Evolutionary conservation across 2,888 invertebrate species (phyloP).

Genomic region (Drosophila monieri): DNA sequence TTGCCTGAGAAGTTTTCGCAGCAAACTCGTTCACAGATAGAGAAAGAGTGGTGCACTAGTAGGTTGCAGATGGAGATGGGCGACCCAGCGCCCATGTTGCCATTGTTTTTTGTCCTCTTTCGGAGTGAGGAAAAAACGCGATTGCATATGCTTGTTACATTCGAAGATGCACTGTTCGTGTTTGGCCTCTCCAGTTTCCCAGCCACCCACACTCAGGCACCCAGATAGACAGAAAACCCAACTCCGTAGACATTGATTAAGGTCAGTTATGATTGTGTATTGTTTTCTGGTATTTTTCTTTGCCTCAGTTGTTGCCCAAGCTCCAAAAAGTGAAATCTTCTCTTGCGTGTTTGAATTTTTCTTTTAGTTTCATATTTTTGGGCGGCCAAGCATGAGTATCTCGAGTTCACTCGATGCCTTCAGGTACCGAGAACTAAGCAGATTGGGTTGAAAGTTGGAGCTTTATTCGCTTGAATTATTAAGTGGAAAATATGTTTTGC

Average conservation of each 20-base stretch:
- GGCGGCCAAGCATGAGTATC: constrained; percentile 47
- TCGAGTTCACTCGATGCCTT: constrained; percentile 10
- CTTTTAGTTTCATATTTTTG: constrained; percentile 21
- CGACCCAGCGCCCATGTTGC: not conserved
- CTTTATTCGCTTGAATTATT: constrained; percentile 41
- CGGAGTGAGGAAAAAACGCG: constrained; percentile 12
- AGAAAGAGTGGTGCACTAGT: constrained; percentile 1
- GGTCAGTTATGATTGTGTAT: constrained; percentile 67
- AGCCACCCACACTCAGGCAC: constrained; percentile 23
- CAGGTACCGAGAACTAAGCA: constrained; percentile 36
- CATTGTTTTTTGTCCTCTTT: constrained; percentile 39
- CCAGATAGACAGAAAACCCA: constrained; percentile 35
- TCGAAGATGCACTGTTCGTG: constrained; percentile 40
- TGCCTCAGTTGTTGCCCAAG: constrained; percentile 24
- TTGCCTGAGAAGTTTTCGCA: constrained; percentile 71
- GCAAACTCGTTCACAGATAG: constrained; percentile 67
- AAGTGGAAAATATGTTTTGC: constrained; percentile 26
- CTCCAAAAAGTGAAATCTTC: constrained; percentile 65
- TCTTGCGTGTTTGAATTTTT: constrained; percentile 30
- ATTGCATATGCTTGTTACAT: constrained; percentile 59
- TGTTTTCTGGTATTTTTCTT: constrained; percentile 29
- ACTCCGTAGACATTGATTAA: constrained; percentile 66
- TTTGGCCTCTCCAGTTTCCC: constrained; percentile 37
- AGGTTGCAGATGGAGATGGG: not conserved
- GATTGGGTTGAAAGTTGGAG: constrained; percentile 32